These are phyloP conservation scores for Corbicula japonica DNA, from an alignment of 2,888 invertebrate species.

Conservation along the genomic window DNA sequence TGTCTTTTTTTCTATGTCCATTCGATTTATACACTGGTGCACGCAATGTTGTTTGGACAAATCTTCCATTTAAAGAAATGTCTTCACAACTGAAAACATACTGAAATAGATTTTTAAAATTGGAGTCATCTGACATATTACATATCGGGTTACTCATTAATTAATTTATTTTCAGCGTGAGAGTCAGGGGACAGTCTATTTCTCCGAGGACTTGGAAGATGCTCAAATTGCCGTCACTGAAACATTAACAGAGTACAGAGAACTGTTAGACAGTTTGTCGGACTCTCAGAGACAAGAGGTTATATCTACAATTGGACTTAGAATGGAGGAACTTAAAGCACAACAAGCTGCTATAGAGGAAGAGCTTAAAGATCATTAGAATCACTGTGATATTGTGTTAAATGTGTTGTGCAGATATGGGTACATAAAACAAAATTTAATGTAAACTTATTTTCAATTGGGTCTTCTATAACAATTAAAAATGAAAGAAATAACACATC, in stretches of 20 bases:
- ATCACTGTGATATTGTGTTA: no score
- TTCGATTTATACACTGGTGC: no score
- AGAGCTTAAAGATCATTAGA: conserved; percentile 87
- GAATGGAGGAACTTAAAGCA: conserved; percentile 82
- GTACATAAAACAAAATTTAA: no score
- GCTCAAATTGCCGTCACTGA: conserved; percentile 79
- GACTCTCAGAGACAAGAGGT: conserved; percentile 77
- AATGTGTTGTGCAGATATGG: no score
- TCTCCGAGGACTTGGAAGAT: conserved; percentile 83
- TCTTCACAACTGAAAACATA: no score
- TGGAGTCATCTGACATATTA: not conserved
- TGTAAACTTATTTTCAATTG: no score
- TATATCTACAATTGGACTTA: conserved; percentile 76
- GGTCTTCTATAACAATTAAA: no score
- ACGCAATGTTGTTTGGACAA: no score
- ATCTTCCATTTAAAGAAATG: no score
- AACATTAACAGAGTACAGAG: conserved; percentile 76
- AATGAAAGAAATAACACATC: no score
- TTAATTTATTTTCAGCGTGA: conserved; percentile 76
- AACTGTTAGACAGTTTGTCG: conserved; percentile 72
- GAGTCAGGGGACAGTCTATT: conserved; percentile 82
- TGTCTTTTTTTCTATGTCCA: no score
- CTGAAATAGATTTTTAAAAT: no score
- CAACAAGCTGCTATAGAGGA: conserved; percentile 79
- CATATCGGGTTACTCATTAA: not conserved